phyloP scores from a whole-genome alignment of 2,888 invertebrate species.

The Agrochola lota region DNA sequence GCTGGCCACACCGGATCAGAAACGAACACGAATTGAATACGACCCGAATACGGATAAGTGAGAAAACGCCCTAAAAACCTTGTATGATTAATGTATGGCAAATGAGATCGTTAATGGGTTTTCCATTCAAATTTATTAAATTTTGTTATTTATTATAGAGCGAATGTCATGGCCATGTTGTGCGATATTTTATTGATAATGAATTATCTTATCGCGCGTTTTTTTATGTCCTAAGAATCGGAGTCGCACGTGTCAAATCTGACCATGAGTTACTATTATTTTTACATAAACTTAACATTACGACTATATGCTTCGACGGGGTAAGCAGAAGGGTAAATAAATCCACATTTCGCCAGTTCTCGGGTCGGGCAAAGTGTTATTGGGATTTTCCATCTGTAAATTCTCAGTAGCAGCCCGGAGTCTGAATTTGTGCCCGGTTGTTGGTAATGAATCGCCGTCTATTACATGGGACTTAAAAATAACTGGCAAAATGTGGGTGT shows the following conservation, averaged over 20 bases:
- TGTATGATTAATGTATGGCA: neutral
- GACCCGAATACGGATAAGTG: no score
- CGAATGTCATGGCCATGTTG: conserved; percentile 8
- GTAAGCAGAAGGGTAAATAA: neutral
- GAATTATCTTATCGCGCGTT: neutral
- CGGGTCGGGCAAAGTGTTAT: no score
- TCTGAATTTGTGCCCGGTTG: no score
- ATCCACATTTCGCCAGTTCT: neutral
- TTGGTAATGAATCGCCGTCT: no score
- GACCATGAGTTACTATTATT: neutral
- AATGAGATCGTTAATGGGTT: conserved; percentile 2
- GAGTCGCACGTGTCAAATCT: neutral
- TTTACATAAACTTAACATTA: neutral
- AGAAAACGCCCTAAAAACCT: no score
- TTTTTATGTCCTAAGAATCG: neutral
- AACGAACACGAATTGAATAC: no score
- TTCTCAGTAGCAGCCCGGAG: no score
- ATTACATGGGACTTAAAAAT: no score
- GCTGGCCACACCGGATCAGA: no score
- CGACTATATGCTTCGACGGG: neutral
- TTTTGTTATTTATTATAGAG: neutral
- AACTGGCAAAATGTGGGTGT: no score
- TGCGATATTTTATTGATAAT: neutral
- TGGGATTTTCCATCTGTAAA: no score
- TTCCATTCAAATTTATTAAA: neutral